Percentiles rank a stretch among this genome's conserved stretches.
phyloP scores from a whole-genome alignment of 2,888 invertebrate genomes.

The Geophilus truncorum region DNA sequence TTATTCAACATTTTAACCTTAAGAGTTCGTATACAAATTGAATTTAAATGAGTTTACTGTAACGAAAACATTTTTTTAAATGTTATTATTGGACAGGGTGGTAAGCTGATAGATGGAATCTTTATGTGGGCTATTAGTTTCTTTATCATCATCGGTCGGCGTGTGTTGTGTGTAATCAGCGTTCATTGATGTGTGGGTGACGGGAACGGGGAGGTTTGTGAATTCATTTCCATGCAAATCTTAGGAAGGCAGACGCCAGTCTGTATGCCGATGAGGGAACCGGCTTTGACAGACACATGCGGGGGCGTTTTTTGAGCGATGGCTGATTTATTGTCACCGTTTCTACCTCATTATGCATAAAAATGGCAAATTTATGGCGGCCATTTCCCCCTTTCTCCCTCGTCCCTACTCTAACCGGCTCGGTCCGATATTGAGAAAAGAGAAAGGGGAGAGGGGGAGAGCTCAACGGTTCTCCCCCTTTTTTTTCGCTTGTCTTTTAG shows the following conservation, averaged over 20 bases:
- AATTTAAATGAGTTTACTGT: neutral
- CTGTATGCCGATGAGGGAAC: conserved; percentile 26
- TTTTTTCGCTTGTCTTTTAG: neutral
- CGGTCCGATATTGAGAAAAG: conserved; percentile 17
- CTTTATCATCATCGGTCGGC: conserved; percentile 25
- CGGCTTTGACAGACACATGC: conserved; percentile 31
- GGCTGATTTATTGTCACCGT: conserved; percentile 37
- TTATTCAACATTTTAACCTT: neutral
- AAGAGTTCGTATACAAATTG: neutral
- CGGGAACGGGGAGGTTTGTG: conserved; percentile 22
- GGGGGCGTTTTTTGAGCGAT: conserved; percentile 30
- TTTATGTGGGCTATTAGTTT: conserved; percentile 27
- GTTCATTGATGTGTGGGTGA: conserved; percentile 29
- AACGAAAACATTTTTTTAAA: neutral
- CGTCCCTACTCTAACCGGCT: neutral
- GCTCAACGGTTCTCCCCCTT: neutral
- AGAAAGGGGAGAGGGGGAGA: conserved; percentile 22
- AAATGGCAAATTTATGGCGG: conserved; percentile 38
- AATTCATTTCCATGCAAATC: conserved; percentile 35
- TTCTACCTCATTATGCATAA: conserved; percentile 39
- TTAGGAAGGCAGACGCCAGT: conserved; percentile 6
- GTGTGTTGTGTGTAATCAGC: conserved; percentile 31
- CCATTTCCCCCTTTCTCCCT: conserved; percentile 28
- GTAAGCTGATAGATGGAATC: conserved; percentile 25
- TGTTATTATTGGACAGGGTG: neutral